Percentiles rank a stretch among this genome's conserved stretches.
Evolutionary conservation across 1,140 invertebrate genomes (phyloP).

Genomic region (Conus ventricosus): DNA sequence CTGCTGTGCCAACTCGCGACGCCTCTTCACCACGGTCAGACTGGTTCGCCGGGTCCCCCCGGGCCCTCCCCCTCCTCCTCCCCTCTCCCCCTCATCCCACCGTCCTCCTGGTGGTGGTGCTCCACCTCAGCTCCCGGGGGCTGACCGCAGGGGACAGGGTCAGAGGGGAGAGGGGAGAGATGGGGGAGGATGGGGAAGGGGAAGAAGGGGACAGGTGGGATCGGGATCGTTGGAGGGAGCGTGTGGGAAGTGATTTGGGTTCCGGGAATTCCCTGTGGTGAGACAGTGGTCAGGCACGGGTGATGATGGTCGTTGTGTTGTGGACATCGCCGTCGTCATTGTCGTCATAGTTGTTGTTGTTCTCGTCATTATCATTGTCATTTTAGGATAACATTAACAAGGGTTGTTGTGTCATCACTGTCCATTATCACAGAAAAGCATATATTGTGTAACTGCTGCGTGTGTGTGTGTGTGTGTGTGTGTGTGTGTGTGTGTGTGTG

Average conservation of each 20-base stretch:
- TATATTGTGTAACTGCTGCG: no score
- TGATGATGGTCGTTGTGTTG: neutral
- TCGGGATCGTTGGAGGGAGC: neutral
- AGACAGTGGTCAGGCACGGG: neutral
- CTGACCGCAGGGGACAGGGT: neutral
- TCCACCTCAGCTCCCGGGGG: neutral
- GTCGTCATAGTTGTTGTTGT: neutral
- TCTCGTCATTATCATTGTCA: neutral
- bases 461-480: no score
- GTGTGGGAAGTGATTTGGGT: neutral
- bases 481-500: no score
- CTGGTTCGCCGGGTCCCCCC: neutral
- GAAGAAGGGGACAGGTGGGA: neutral
- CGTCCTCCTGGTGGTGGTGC: neutral
- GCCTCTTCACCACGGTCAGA: neutral
- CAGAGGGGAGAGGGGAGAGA: slow-evolving; percentile 9
- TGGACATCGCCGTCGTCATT: neutral
- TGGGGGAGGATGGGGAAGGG: neutral
- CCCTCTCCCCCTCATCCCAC: neutral
- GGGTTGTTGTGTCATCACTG: neutral
- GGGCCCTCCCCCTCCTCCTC: no score
- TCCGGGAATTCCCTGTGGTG: slow-evolving; percentile 29
- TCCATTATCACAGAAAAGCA: neutral
- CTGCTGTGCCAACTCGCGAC: neutral
- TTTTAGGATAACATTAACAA: neutral